These are phyloP conservation scores for Coendou prehensilis DNA, from an alignment of 2,797 vertebrate species.

Conservation along the genomic window DNA sequence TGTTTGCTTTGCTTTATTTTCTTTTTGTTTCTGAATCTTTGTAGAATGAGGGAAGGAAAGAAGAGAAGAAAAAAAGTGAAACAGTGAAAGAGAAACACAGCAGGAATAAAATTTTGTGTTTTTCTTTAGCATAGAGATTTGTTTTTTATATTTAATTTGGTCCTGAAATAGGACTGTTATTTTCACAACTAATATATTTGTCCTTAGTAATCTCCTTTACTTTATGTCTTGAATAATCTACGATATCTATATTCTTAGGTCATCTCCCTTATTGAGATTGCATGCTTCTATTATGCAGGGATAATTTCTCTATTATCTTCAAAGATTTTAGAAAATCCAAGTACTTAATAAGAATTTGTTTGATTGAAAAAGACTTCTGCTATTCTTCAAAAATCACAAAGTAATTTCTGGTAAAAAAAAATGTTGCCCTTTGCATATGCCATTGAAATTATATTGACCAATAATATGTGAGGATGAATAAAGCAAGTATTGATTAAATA, in stretches of 20 bases:
- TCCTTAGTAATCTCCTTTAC: background rate
- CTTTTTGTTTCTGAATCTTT: background rate
- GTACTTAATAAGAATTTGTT: background rate
- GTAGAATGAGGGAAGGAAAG: background rate
- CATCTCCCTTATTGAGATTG: background rate
- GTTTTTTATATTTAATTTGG: background rate
- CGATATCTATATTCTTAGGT: background rate
- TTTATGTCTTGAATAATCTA: background rate
- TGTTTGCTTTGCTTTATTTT: background rate
- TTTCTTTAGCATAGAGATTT: background rate
- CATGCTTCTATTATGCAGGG: background rate
- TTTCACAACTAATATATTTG: slow-evolving; percentile 29
- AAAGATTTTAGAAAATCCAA: slow-evolving; percentile 9
- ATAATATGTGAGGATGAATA: background rate
- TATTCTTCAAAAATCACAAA: background rate
- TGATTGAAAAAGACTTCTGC: background rate
- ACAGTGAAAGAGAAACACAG: too few species aligned
- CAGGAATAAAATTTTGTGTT: background rate
- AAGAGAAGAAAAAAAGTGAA: rapidly evolving
- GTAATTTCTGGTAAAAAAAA: background rate
- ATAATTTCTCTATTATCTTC: background rate
- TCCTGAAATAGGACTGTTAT: background rate
- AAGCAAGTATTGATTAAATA: background rate
- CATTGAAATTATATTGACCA: background rate
- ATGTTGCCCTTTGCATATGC: background rate